Evolutionary conservation across 2,113 vertebrate species (phyloP), one percentile per base, ranked within the genome.

Genomic region (Bubo bubo): DNA sequence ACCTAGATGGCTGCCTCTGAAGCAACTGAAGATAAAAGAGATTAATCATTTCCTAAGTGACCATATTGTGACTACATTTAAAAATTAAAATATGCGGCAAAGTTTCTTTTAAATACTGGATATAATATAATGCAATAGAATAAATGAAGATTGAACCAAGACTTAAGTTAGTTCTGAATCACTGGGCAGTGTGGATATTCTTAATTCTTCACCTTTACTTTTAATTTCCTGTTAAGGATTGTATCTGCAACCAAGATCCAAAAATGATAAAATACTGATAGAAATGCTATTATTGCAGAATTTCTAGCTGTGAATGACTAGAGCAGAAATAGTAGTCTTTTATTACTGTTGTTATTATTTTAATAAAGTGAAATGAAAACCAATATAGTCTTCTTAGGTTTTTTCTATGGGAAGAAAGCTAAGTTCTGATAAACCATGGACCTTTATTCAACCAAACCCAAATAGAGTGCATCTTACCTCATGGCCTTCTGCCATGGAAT

Each of bases 181-280:
- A 52, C 13, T 34, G 12, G 20, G 32, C 12, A 81, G 59, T 52
- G 18, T 63, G 26, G 22, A 74, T 20, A 41, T 49, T 79, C 26
- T 43, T 53, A 37, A 58, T 67, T 79, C 23, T 91, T 91, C 45
- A 5, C 9, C n/a, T 67, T 88, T 86, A n/a, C 3, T 91, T 95
- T 97, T 91, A 75, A 93, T 94, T 81, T 95, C 77, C 87, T 94
- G 70, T 71, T 85, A 74, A 27, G 8, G 20, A 30, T 79, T 79
- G 10, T 67, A 79, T 82, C 41, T 80, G 17, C 12, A 28, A 52
- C 32, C 10, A 74, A 64, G 47, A 86, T 59, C 17, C 28, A 76
- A 32, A 85, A 74, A 23, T 34, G 3, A 66, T 45, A 66, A 94
- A 84, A 62, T 50, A 80, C 12, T 35, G 45, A 52, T 34, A 80